These are phyloP conservation scores for Cephus runcator DNA, from an alignment of 2,888 invertebrate genomes.

Conservation along the genomic window DNA sequence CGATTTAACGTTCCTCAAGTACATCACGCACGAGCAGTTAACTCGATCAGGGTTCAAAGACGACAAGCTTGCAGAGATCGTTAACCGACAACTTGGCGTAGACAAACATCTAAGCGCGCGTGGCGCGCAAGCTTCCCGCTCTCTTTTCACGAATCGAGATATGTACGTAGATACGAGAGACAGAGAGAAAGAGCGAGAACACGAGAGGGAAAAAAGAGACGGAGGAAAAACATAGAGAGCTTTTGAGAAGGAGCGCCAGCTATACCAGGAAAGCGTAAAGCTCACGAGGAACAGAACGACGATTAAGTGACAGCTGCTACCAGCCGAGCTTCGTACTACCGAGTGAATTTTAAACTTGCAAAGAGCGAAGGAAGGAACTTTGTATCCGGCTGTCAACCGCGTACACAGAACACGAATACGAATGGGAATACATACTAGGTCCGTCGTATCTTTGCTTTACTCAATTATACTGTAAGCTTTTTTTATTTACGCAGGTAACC, in stretches of 20 bases:
- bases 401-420: too few relatives aligned
- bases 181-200: constrained; percentile 7
- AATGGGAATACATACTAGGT: too few relatives aligned
- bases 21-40: constrained; percentile 21
- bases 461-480: too few relatives aligned
- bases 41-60: constrained; percentile 22
- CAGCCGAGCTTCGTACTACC: background rate
- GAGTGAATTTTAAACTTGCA: too few relatives aligned
- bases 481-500: too few relatives aligned
- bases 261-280: too few relatives aligned
- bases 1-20: constrained; percentile 19
- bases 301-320: constrained; percentile 26
- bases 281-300: constrained; percentile 11
- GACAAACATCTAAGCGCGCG: too few relatives aligned
- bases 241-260: constrained; percentile 20
- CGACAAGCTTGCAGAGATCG: constrained; percentile 19
- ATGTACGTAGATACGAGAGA: constrained; percentile 16
- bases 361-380: too few relatives aligned
- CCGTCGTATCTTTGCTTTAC: too few relatives aligned
- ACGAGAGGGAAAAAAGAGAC: constrained; percentile 3
- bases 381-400: too few relatives aligned
- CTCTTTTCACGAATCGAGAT: constrained; percentile 20
- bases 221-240: constrained; percentile 15
- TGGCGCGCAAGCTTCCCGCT: background rate
- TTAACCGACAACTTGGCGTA: constrained; percentile 16